Evolutionary conservation across 2,888 invertebrate genomes (phyloP).

Genomic region (Leucoma salicis): DNA sequence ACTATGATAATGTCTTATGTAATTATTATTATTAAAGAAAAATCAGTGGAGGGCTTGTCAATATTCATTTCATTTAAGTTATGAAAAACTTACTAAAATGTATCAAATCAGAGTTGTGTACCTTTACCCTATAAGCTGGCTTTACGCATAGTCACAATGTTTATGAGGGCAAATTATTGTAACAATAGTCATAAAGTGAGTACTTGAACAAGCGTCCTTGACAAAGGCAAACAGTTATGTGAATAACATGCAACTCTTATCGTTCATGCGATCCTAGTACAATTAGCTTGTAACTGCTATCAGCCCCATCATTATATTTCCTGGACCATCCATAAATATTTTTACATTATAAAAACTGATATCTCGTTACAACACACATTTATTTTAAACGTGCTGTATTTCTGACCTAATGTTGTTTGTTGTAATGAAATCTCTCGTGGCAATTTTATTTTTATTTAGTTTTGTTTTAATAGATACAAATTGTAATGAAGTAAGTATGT

Average conservation of each 20-base stretch:
- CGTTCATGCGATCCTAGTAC: conserved; percentile 28
- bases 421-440: conserved; percentile 14
- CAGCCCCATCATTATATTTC: conserved; percentile 24
- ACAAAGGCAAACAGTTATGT: conserved; percentile 14
- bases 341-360: conserved; percentile 39
- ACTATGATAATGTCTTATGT: too few relatives aligned
- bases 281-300: conserved; percentile 12
- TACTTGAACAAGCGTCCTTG: conserved; percentile 20
- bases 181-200: neutral
- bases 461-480: conserved; percentile 15
- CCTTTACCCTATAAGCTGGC: too few relatives aligned
- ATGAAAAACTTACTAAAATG: too few relatives aligned
- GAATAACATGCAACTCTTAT: conserved; percentile 22
- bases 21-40: too few relatives aligned
- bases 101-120: too few relatives aligned
- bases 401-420: conserved; percentile 18
- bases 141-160: too few relatives aligned
- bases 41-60: too few relatives aligned
- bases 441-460: conserved; percentile 15
- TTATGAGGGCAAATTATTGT: too few relatives aligned
- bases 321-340: conserved; percentile 42
- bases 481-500: conserved; percentile 8
- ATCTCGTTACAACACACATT: conserved; percentile 16
- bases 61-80: too few relatives aligned
- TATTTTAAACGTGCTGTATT: conserved; percentile 6